phyloP scores from a whole-genome alignment of 1,140 invertebrate genomes.

The Phortica variegata region DNA sequence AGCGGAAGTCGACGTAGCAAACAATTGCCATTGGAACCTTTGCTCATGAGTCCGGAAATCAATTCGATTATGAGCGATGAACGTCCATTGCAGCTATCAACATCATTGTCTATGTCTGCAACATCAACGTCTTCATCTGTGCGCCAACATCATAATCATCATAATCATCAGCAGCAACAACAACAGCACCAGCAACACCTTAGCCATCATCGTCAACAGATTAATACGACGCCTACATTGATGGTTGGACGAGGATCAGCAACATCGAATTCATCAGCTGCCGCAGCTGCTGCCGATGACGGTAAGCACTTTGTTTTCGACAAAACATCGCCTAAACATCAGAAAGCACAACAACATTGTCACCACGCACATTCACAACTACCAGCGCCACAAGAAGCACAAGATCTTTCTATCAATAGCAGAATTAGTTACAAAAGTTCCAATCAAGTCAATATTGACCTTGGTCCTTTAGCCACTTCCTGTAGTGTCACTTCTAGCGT shows the following conservation, averaged over 20 bases:
- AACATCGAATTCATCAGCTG: too few species aligned
- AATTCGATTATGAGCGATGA: constrained; percentile 53
- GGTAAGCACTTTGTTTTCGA: constrained; percentile 27
- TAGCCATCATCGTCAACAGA: constrained; percentile 24
- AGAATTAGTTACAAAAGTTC: constrained; percentile 13
- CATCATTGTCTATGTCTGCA: too few species aligned
- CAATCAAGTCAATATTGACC: background rate
- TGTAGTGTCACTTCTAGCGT: too few species aligned
- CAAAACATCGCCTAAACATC: constrained; percentile 16
- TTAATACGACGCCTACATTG: constrained; percentile 37
- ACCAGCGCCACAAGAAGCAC: constrained; percentile 19
- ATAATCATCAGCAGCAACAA: constrained; percentile 22
- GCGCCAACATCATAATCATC: constrained; percentile 20
- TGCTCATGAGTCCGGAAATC: constrained; percentile 56
- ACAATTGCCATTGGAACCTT: constrained; percentile 39
- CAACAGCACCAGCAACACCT: constrained; percentile 18
- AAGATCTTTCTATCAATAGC: constrained; percentile 29
- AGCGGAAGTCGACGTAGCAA: constrained; percentile 22
- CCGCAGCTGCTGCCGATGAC: constrained; percentile 33
- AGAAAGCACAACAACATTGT: constrained; percentile 13
- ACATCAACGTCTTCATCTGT: constrained; percentile 12
- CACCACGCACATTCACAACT: constrained; percentile 8
- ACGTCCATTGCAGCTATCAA: constrained; percentile 33
- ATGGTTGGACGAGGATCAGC: constrained; percentile 16
- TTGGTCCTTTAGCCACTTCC: background rate